phyloP scores from a whole-genome alignment of 2,888 invertebrate genomes.

The Pyralis farinalis region DNA sequence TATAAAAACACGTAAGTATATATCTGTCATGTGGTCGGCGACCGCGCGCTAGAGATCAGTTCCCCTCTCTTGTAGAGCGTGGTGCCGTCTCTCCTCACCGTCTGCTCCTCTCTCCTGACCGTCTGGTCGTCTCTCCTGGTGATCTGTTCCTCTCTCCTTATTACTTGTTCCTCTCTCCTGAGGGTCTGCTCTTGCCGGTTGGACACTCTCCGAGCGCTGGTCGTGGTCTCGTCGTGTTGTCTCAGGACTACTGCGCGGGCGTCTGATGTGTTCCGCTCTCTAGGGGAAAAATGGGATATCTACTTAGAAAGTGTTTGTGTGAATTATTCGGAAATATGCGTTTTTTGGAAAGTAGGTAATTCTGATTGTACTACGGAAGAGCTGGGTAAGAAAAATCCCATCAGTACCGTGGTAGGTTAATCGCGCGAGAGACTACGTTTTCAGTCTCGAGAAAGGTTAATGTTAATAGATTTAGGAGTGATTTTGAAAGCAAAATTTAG shows the following conservation, averaged over 20 bases:
- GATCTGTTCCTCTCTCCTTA: slow-evolving; percentile 59
- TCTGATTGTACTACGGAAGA: too few relatives aligned
- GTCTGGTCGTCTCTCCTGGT: slow-evolving; percentile 31
- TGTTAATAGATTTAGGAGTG: too few relatives aligned
- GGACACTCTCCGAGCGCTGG: slow-evolving; percentile 62
- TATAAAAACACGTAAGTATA: slow-evolving; percentile 63
- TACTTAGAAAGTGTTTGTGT: too few relatives aligned
- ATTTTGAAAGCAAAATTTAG: too few relatives aligned
- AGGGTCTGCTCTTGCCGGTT: slow-evolving; percentile 30
- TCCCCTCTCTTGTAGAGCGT: slow-evolving; percentile 90
- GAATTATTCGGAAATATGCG: too few relatives aligned
- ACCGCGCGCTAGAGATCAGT: slow-evolving; percentile 88
- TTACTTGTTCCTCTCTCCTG: slow-evolving; percentile 36
- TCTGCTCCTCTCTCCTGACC: slow-evolving; percentile 31
- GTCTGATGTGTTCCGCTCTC: slow-evolving; percentile 74
- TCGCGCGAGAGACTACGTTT: too few relatives aligned
- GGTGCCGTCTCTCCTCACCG: slow-evolving; percentile 30
- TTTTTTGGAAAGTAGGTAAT: too few relatives aligned
- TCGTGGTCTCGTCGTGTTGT: slow-evolving; percentile 74
- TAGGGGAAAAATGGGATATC: too few relatives aligned
- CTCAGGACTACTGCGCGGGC: slow-evolving; percentile 61
- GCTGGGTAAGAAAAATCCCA: too few relatives aligned
- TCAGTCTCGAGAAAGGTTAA: too few relatives aligned
- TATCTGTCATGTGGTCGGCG: slow-evolving; percentile 62
- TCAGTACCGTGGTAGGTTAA: too few relatives aligned